phyloP scores from a whole-genome alignment of 2,888 invertebrate genomes.

The Actias luna region DNA sequence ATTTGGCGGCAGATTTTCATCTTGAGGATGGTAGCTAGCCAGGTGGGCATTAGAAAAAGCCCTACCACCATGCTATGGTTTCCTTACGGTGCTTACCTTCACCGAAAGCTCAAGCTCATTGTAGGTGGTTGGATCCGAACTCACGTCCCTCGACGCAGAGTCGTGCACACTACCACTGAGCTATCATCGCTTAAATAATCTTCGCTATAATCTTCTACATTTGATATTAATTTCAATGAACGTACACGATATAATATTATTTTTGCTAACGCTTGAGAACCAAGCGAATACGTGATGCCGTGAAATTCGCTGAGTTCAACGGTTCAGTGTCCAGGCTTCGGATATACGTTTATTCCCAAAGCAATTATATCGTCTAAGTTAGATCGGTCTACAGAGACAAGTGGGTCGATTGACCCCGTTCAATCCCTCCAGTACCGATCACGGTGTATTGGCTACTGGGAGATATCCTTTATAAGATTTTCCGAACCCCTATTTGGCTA shows the following conservation, averaged over 20 bases:
- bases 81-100: too few species aligned
- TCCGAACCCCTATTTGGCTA: neutral
- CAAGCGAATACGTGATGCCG: conserved; percentile 6
- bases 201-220: too few species aligned
- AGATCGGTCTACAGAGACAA: conserved; percentile 40
- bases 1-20: too few species aligned
- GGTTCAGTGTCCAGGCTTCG: conserved; percentile 10
- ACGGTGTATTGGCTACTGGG: neutral
- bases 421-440: neutral
- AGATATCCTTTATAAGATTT: neutral
- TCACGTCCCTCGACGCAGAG: too few species aligned
- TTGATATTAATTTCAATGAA: neutral
- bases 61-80: too few species aligned
- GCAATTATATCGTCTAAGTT: conserved; percentile 46
- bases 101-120: too few species aligned
- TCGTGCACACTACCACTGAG: too few species aligned
- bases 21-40: too few species aligned
- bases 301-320: conserved; percentile 8
- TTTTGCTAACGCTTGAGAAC: neutral
- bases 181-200: too few species aligned
- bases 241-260: neutral
- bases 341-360: conserved; percentile 43
- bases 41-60: too few species aligned
- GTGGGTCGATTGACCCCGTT: conserved; percentile 25
- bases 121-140: too few species aligned